Base-by-base conservation (phyloP, 2,888 invertebrate genomes). In the Cryptocheilus praepositus region DNA sequence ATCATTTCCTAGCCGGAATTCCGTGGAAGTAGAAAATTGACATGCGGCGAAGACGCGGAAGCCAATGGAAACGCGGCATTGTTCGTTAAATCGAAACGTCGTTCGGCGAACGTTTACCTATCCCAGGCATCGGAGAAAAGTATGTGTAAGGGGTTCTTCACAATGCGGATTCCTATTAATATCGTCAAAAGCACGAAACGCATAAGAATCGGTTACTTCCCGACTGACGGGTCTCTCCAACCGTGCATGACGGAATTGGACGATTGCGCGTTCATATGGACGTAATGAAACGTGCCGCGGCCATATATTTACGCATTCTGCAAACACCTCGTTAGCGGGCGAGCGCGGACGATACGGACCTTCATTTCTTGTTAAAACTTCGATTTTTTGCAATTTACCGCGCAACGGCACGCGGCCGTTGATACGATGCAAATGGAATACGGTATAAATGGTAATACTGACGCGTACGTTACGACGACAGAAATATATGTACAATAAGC, bases 41-140 rank as follows among this genome's bases (percentile, higher is more conserved):
- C 64, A 45, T 51, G 45, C 44, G 28, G 53, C 61, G 58, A 67
- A 67, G 67, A 53, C 61, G 54, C 44, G 49, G 70, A 36, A 22
- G 13, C 54, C 18, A 49, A 18, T 49, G 49, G 49, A 49, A 18
- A 8, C 49, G 49, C 25, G 54, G 53, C 56, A 71, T 71, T 71
- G 64, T 67, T 55, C 52, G 36, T 43, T 55, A 71, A 71, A 70
- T 70, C 67, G 67, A 70, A 70, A 70, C 62, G 65, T 70, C 69
- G 69, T 70, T 70, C 66, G 60, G 60, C 36, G 64, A 60, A 61
- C 53, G 49, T 55, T 51, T 49, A 25, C 22, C 57, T n/a, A 44
- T 52, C 22, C 54, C 19, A 16, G 53, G 18, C 54, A 67, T 67
- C 67, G 61, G 21, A 21, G 21, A 16, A 45, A 58, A 56, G 58